Evolutionary conservation across 2,113 vertebrate species (phyloP), one percentile per base, ranked within the genome.

Genomic region (Atractosteus spatula): DNA sequence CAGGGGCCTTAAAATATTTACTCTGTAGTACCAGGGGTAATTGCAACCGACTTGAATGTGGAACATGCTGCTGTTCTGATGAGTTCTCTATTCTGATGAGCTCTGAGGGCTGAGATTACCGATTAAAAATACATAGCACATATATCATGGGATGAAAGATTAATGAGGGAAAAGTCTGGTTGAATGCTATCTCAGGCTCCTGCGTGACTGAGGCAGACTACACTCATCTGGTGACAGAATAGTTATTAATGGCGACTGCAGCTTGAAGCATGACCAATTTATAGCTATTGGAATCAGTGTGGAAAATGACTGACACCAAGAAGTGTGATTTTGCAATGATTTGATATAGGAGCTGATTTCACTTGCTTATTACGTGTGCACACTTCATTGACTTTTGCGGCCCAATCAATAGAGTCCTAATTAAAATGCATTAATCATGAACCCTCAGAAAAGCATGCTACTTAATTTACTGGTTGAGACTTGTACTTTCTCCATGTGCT

Each of bases 381-480:
- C 55, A 29, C 71, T 12, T 65, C 42, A 72, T 76, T 62, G 59
- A 45, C 62, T 17, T 45, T 57, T 29, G 57, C 59, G 3, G 11
- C 41, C 67, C 59, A 47, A 72, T 69, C 70, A 55, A 76, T 61
- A 29, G 45, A 41, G 70, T 13, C 47, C 59, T 76, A 76, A 76
- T 76, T 76, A 76, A 76, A 76, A 68, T 41, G 42, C 75, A 76
- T 72, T 68, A 63, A 69, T 76, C 75, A 76, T 71, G 55, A 41
- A 59, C 29, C 56, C 51, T 61, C 70, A 12, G 42, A n/a, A 54
- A 55, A 29, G 65, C 44, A 72, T 12, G 17, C 62, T 41, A 57
- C 55, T 68, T 71, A 54, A 68, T 67, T 76, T 76, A 68, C 55
- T 16, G 66, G 65, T 45, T 47, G 59, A 62, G 68, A 66, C 57